phyloP scores from a whole-genome alignment of 2,113 vertebrate genomes.

The Aptenodytes patagonicus region DNA sequence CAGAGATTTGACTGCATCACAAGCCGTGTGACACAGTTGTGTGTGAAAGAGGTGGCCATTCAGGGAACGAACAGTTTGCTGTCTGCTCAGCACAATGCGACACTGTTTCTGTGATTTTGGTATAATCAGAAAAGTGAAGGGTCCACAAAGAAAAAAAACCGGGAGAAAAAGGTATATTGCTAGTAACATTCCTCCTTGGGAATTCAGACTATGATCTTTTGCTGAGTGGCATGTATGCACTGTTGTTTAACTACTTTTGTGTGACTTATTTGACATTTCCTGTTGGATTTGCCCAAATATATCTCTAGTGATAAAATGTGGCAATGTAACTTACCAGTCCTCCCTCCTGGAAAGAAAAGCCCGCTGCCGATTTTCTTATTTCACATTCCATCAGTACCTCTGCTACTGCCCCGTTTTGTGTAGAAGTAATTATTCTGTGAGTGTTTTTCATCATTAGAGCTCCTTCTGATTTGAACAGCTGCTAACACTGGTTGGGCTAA shows the following conservation, averaged over 20 bases:
- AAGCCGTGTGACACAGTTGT: neutral
- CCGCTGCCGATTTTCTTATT: neutral
- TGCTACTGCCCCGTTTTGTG: neutral
- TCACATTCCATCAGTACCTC: neutral
- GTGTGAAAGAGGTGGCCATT: neutral
- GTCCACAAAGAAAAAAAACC: neutral
- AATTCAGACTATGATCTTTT: neutral
- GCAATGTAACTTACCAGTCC: neutral
- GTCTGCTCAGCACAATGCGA: neutral
- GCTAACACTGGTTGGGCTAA: neutral
- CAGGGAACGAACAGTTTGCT: neutral
- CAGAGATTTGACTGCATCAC: neutral
- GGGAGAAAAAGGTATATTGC: neutral
- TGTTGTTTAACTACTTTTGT: neutral
- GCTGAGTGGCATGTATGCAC: neutral
- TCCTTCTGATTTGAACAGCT: neutral
- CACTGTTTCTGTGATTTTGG: neutral
- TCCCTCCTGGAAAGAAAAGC: neutral
- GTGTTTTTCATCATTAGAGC: neutral
- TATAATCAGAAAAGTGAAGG: neutral
- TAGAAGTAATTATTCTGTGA: neutral
- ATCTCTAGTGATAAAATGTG: neutral
- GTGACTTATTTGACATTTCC: neutral
- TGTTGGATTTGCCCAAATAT: neutral
- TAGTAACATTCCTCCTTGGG: neutral